Evolutionary conservation across 2,797 vertebrate species (phyloP).

Genomic region (Tokudaia tokunoshimensis): DNA sequence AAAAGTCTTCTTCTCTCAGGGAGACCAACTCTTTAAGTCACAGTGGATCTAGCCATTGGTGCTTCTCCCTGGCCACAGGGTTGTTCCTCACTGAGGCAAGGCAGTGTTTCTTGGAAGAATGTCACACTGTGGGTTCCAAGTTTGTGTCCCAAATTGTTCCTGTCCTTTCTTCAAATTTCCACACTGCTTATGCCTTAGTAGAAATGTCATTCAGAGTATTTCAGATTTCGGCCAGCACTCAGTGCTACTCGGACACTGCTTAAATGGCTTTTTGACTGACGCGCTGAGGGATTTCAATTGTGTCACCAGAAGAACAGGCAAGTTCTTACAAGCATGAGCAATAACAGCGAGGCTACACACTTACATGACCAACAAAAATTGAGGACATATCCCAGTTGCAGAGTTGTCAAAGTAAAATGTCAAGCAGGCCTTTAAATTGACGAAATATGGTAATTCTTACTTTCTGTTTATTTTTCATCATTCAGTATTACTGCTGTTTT

Average conservation of each 20-base stretch:
- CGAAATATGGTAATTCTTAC: neutral
- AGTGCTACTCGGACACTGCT: neutral
- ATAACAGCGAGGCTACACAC: neutral
- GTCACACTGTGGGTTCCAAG: neutral
- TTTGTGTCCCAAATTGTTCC: conserved; percentile 4
- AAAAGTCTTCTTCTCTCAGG: neutral
- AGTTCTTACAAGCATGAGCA: neutral
- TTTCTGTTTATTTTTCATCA: conserved; percentile 28
- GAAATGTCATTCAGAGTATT: conserved; percentile 37
- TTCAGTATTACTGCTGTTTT: neutral
- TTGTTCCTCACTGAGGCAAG: neutral
- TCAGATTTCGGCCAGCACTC: neutral
- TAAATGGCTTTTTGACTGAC: conserved; percentile 44
- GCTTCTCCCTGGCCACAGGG: neutral
- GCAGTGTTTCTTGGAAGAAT: neutral
- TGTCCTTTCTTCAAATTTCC: neutral
- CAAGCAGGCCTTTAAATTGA: neutral
- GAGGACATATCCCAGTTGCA: conserved; percentile 14
- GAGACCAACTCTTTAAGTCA: neutral
- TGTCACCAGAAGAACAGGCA: conserved; percentile 27
- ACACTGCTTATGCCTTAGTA: neutral
- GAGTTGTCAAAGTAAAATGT: conserved; percentile 45
- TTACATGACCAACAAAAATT: neutral
- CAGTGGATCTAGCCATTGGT: neutral
- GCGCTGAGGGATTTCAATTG: neutral